Evolutionary conservation across 2,797 vertebrate genomes (phyloP).

Genomic region (Pseudochirops corinnae): DNA sequence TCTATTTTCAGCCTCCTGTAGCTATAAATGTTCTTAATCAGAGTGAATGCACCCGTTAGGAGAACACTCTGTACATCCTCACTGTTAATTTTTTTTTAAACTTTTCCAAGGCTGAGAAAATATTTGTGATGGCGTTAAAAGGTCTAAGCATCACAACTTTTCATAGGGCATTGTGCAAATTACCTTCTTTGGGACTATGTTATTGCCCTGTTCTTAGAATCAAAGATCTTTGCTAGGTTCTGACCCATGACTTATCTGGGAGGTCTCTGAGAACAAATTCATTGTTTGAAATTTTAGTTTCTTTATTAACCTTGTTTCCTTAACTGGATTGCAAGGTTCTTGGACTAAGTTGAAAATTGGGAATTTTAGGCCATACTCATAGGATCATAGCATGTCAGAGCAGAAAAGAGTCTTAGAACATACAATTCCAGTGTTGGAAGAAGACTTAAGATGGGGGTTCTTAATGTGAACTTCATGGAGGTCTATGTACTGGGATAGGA

Average conservation of each 20-base stretch:
- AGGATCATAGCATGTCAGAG: not conserved
- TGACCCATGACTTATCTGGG: conserved; percentile 34
- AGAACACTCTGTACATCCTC: conserved; percentile 45
- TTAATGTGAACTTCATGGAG: not conserved
- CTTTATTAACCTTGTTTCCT: not conserved
- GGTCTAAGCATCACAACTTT: conserved; percentile 43
- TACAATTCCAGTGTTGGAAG: not conserved
- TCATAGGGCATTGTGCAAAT: conserved; percentile 29
- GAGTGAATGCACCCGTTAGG: conserved; percentile 52
- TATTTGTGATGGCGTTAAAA: conserved; percentile 59
- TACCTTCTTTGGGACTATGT: conserved; percentile 35
- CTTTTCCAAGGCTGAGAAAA: conserved; percentile 57
- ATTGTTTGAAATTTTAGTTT: conserved; percentile 13
- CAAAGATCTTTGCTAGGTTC: conserved; percentile 36
- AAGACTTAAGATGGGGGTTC: not conserved
- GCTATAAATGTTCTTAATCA: conserved; percentile 66
- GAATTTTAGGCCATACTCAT: not conserved
- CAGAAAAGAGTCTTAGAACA: not conserved
- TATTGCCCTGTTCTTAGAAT: not conserved
- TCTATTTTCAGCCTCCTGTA: conserved; percentile 59
- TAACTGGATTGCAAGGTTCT: not conserved
- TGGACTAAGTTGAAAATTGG: not conserved
- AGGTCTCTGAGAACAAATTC: not conserved
- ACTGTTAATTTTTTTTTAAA: conserved; percentile 26
- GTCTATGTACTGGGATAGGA: not conserved